A percentile compares a stretch with the other conserved stretches of the same genome.
These are phyloP conservation scores for Druceiella hillmani DNA, from an alignment of 2,888 invertebrate genomes.

Conservation along the genomic window DNA sequence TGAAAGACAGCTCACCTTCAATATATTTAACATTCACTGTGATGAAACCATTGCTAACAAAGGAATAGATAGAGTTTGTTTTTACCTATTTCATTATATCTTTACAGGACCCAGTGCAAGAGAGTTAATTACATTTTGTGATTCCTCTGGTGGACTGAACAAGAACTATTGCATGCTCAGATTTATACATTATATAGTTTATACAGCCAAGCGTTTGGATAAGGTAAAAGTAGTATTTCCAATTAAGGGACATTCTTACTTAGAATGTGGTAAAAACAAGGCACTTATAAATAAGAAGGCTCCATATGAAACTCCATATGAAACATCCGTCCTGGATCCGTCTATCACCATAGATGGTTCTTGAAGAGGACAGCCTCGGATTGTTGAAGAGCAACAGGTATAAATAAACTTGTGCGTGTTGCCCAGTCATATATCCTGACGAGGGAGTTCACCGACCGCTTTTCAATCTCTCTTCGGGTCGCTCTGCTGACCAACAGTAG, in stretches of 20 bases:
- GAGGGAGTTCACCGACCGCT: too few species aligned
- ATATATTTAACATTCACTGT: slow-evolving; percentile 25
- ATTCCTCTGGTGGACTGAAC: slow-evolving; percentile 24
- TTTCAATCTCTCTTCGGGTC: too few species aligned
- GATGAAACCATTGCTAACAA: too few species aligned
- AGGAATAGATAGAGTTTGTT: slow-evolving; percentile 25
- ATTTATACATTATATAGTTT: slow-evolving; percentile 23
- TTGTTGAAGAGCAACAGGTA: too few species aligned
- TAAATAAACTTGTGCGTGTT: too few species aligned
- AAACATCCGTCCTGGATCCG: too few species aligned
- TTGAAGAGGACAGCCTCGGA: too few species aligned
- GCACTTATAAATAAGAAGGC: slow-evolving; percentile 22
- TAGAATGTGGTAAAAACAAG: slow-evolving; percentile 23
- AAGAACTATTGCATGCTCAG: slow-evolving; percentile 24
- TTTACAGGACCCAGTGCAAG: slow-evolving; percentile 13
- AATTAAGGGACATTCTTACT: slow-evolving; percentile 22
- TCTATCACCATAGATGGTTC: too few species aligned
- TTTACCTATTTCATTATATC: slow-evolving; percentile 24
- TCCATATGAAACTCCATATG: slow-evolving; percentile 19
- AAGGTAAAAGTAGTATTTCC: slow-evolving; percentile 22
- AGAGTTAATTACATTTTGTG: slow-evolving; percentile 24
- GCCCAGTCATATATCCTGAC: too few species aligned
- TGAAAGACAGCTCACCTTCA: slow-evolving; percentile 22
- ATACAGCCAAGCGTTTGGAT: slow-evolving; percentile 16
- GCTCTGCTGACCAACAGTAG: too few species aligned